phyloP scores from a whole-genome alignment of 2,888 invertebrate species.

The Ellobium chinense region DNA sequence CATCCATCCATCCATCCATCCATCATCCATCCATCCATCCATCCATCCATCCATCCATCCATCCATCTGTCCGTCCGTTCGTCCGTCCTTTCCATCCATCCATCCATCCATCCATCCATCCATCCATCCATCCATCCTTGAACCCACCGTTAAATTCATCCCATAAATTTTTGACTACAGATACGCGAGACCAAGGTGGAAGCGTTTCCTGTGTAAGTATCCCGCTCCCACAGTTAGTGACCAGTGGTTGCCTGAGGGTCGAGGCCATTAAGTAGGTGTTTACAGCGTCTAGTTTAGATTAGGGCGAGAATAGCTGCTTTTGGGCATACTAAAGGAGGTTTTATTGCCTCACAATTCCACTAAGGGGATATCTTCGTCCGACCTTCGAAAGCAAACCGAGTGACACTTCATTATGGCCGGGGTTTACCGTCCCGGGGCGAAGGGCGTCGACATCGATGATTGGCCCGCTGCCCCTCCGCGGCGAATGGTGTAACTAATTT shows the following conservation, averaged over 20 bases:
- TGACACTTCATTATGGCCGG: conserved; percentile 11
- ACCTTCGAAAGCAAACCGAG: neutral
- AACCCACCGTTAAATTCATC: neutral
- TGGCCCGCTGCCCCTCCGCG: neutral
- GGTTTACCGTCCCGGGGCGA: neutral
- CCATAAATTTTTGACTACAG: neutral
- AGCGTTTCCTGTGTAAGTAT: neutral
- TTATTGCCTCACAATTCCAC: neutral
- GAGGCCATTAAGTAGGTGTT: neutral
- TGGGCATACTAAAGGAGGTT: neutral
- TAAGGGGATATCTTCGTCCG: neutral
- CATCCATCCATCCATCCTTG: neutral
- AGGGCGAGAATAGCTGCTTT: neutral
- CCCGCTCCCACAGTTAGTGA: neutral
- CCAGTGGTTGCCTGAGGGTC: neutral
- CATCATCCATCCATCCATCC: neutral
- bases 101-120: neutral
- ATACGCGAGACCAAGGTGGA: neutral
- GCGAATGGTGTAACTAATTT: neutral
- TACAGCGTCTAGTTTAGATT: conserved; percentile 1
- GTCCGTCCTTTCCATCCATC: neutral
- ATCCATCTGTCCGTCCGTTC: neutral
- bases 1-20: neutral
- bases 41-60: neutral
- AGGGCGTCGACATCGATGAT: neutral